Evolutionary conservation across 1,140 invertebrate genomes (phyloP).

Genomic region (Bombus impatiens): DNA sequence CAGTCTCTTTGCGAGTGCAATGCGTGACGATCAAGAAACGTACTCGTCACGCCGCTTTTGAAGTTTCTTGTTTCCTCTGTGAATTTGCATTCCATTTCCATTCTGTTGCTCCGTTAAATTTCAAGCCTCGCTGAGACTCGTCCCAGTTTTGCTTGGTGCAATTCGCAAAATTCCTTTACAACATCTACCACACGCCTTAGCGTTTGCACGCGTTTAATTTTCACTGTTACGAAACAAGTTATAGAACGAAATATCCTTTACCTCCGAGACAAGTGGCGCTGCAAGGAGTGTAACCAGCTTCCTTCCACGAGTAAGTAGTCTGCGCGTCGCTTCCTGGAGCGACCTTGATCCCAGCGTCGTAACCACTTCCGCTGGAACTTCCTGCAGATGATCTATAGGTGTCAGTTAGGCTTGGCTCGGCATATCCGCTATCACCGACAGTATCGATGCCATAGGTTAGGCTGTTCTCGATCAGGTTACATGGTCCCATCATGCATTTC

Average conservation of each 20-base stretch:
- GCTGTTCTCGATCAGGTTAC: constrained; percentile 79
- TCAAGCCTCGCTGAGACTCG: neutral
- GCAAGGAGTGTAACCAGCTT: constrained; percentile 93
- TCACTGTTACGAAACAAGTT: neutral
- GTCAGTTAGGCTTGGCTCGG: constrained; percentile 85
- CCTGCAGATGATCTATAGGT: constrained; percentile 81
- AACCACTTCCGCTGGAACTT: constrained; percentile 56
- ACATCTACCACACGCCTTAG: neutral
- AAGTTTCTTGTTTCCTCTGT: neutral
- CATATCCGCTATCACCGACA: constrained; percentile 80
- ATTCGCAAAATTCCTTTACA: constrained; percentile 7
- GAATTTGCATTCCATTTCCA: constrained; percentile 34
- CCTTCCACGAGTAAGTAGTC: constrained; percentile 91
- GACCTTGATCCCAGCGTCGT: constrained; percentile 83
- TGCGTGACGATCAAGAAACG: neutral
- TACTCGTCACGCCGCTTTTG: neutral
- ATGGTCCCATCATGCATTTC: constrained; percentile 89
- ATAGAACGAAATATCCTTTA: constrained; percentile 65
- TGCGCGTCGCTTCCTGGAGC: constrained; percentile 82
- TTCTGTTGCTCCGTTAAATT: constrained; percentile 1
- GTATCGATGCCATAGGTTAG: constrained; percentile 80
- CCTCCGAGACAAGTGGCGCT: constrained; percentile 97
- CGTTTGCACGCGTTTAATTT: constrained; percentile 7
- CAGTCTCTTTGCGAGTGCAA: neutral
- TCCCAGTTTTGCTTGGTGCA: neutral